These are phyloP conservation scores for Ailurus styani DNA, from an alignment of 2,113 vertebrate species.

Conservation along the genomic window DNA sequence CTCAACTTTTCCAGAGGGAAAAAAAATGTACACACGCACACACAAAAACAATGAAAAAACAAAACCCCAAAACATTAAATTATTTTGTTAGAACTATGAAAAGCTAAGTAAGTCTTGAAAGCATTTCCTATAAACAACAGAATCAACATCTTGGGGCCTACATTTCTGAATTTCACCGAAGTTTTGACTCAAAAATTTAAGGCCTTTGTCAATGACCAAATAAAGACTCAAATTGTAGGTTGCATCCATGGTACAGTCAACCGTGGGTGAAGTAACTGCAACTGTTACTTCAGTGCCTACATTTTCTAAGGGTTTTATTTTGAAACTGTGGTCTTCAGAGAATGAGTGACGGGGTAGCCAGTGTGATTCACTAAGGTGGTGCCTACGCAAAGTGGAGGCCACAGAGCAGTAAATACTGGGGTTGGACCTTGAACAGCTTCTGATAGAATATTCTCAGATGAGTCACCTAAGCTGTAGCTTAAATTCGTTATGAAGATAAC, in stretches of 20 bases:
- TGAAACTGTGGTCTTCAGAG: slow-evolving; percentile 30
- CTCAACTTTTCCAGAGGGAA: slow-evolving; percentile 27
- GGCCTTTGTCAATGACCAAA: slow-evolving; percentile 14
- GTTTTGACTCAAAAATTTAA: slow-evolving; percentile 18
- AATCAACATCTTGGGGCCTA: neutral
- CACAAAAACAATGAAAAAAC: neutral
- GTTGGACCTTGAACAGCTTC: neutral
- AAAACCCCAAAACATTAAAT: neutral
- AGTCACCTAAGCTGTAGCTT: neutral
- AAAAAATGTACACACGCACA: too few relatives aligned
- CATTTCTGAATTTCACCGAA: slow-evolving; percentile 43
- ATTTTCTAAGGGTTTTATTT: slow-evolving; percentile 44
- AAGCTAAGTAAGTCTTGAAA: slow-evolving; percentile 21
- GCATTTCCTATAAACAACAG: slow-evolving; percentile 38
- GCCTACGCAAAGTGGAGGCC: neutral
- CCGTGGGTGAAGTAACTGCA: neutral
- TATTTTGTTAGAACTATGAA: slow-evolving; percentile 16
- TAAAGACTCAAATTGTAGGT: slow-evolving; percentile 52
- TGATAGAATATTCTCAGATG: slow-evolving; percentile 20
- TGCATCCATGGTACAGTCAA: neutral
- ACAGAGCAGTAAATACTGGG: neutral
- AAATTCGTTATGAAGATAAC: slow-evolving; percentile 17
- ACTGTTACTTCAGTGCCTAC: neutral
- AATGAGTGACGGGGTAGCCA: neutral
- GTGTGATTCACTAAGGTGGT: slow-evolving; percentile 21